Evolutionary conservation across 2,113 vertebrate species (phyloP).

Genomic region (Strix uralensis): DNA sequence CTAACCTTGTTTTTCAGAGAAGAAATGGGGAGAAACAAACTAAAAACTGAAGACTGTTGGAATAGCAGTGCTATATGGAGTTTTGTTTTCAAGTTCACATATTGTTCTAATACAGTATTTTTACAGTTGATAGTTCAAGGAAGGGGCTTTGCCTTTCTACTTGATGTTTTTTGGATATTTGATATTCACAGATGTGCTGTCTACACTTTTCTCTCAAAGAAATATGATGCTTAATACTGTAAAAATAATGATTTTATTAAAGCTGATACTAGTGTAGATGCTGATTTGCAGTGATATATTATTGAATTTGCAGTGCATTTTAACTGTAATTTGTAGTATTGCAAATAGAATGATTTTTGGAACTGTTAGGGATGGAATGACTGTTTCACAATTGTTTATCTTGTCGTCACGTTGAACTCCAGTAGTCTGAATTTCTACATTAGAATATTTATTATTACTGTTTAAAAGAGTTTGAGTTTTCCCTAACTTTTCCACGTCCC

Average conservation of each 20-base stretch:
- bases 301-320: background rate
- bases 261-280: background rate
- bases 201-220: background rate
- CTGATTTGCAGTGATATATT: background rate
- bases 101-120: background rate
- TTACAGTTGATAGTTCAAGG: background rate
- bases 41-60: background rate
- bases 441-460: background rate
- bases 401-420: background rate
- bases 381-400: background rate
- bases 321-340: background rate
- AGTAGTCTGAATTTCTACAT: background rate
- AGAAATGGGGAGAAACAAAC: background rate
- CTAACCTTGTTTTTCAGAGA: background rate
- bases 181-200: background rate
- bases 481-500: conserved; percentile 86
- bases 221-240: background rate
- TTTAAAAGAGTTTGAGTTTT: background rate
- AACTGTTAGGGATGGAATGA: background rate
- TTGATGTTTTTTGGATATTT: background rate
- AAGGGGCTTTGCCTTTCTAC: background rate
- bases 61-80: background rate
- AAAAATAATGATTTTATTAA: background rate
- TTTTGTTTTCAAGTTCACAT: background rate
- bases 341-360: background rate